Evolutionary conservation across 2,113 vertebrate genomes (phyloP).

Genomic region (Jacana jacana): DNA sequence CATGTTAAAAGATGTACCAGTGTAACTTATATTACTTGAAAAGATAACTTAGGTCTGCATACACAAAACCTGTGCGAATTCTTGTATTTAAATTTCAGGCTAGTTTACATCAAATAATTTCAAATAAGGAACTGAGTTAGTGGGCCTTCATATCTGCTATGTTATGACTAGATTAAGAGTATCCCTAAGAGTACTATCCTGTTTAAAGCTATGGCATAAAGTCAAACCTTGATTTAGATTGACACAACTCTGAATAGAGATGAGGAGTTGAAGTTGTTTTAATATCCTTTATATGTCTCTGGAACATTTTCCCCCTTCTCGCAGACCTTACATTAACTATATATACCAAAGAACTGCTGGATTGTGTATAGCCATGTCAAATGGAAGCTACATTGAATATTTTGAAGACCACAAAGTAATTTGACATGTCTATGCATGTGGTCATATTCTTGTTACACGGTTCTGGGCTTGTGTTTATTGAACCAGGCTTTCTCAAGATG

Average conservation of each 20-base stretch:
- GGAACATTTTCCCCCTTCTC: neutral
- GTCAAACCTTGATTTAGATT: neutral
- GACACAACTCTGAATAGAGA: neutral
- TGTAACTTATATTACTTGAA: neutral
- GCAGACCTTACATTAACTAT: neutral
- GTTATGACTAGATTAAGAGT: neutral
- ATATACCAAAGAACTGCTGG: neutral
- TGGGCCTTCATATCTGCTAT: neutral
- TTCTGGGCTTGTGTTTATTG: neutral
- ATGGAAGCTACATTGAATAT: neutral
- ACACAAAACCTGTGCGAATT: neutral
- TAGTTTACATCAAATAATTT: neutral
- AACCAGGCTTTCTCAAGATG: neutral
- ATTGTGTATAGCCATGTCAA: neutral
- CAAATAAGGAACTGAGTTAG: neutral
- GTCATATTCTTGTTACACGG: fast-evolving
- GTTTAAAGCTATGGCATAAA: neutral
- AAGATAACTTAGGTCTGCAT: neutral
- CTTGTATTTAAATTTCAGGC: neutral
- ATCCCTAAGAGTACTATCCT: neutral
- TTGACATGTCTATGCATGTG: neutral
- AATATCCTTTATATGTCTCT: neutral
- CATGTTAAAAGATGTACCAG: neutral
- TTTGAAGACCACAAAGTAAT: neutral
- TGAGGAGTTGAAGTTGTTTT: neutral